Conservation (phyloP, 2,888 invertebrate species). For the Pachliopta kotzebuea region DNA sequence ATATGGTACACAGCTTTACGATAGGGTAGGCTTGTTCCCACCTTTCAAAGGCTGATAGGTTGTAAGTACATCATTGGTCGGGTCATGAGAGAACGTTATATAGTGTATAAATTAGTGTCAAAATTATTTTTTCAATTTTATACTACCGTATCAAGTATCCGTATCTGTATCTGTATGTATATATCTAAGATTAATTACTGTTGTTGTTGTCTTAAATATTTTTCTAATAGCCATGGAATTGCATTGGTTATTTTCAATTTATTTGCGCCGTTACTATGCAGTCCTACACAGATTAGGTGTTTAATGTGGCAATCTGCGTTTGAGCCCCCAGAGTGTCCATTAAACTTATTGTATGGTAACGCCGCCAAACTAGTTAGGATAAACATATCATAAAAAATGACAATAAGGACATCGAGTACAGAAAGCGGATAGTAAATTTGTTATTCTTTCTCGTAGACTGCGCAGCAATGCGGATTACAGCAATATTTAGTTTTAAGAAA, state of each 20-base stretch:
- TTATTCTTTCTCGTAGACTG: neutral
- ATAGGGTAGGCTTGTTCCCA: neutral
- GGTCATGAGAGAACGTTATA: neutral
- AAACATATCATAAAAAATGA: neutral
- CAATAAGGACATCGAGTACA: neutral
- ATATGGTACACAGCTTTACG: constrained; percentile 2
- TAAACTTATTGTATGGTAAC: constrained; percentile 1
- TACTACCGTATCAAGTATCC: neutral
- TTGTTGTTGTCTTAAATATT: too few species aligned
- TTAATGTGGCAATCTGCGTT: neutral
- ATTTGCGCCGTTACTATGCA: neutral
- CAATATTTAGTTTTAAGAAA: neutral
- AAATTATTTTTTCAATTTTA: neutral
- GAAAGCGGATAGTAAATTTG: neutral
- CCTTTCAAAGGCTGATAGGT: constrained; percentile 1
- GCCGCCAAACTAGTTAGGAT: neutral
- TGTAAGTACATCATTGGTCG: neutral
- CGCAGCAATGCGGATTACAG: neutral
- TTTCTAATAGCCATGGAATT: too few species aligned
- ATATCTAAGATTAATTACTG: neutral
- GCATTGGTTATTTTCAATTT: neutral
- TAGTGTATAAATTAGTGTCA: neutral
- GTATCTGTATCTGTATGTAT: too few species aligned
- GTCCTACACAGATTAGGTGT: neutral
- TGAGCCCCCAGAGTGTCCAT: neutral